Conservation (phyloP, 2,113 vertebrate genomes). For the Glaucomys volans region DNA sequence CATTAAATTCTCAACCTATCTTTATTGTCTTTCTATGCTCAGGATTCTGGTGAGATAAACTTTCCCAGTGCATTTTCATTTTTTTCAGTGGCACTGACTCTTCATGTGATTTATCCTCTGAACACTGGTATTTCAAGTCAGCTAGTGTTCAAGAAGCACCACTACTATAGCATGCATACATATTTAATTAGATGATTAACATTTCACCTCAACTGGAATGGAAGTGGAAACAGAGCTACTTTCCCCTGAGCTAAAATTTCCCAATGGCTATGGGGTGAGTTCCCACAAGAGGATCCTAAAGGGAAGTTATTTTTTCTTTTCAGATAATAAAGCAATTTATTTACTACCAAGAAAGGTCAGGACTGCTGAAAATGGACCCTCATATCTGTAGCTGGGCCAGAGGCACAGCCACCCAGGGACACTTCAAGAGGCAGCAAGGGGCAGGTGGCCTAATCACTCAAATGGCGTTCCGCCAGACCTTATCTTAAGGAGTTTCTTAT, state of each 20-base stretch:
- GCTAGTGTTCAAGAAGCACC: neutral
- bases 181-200: conserved; percentile 26
- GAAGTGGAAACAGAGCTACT: conserved; percentile 35
- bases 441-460: neutral
- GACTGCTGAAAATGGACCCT: neutral
- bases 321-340: conserved; percentile 14
- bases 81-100: neutral
- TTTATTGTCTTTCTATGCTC: neutral
- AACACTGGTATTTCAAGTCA: neutral
- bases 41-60: neutral
- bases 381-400: neutral
- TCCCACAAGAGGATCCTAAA: conserved; percentile 7
- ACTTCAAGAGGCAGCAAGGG: neutral
- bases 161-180: neutral
- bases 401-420: neutral
- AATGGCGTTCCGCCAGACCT: neutral
- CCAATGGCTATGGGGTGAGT: neutral
- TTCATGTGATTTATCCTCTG: neutral
- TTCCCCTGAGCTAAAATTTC: neutral
- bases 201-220: conserved; percentile 22
- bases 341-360: conserved; percentile 40
- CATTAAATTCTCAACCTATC: neutral
- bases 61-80: neutral
- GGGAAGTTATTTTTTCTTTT: neutral
- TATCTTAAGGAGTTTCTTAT: neutral